Conservation (phyloP, 2,797 vertebrate genomes). For the Sebastes ruberrimus region DNA sequence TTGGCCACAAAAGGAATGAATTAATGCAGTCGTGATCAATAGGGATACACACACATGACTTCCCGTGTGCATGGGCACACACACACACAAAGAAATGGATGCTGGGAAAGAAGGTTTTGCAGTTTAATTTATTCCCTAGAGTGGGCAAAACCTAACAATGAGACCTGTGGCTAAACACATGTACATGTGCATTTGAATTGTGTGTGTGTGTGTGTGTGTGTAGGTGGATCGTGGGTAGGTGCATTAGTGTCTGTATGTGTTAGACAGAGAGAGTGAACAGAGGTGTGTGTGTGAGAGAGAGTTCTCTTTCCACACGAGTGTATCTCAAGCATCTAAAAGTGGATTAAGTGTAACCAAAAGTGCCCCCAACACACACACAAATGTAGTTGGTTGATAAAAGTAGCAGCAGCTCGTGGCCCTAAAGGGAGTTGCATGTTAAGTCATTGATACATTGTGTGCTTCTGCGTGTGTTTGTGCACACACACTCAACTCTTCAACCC, state of each 20-base stretch:
- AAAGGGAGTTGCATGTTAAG: conserved; percentile 29
- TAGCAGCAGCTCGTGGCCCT: conserved; percentile 20
- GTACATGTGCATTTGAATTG: not conserved
- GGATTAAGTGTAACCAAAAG: conserved; percentile 59
- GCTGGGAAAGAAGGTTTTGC: conserved; percentile 31
- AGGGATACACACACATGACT: conserved; percentile 18
- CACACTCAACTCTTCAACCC: not conserved
- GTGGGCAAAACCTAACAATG: conserved; percentile 40
- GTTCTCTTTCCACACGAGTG: conserved; percentile 14
- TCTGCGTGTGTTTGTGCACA: conserved; percentile 2
- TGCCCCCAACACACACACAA: conserved; percentile 6
- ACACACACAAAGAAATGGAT: conserved; percentile 14
- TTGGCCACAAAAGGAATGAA: conserved; percentile 60
- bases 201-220: conserved; percentile 12
- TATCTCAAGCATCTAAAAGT: conserved; percentile 47
- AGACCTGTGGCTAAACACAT: conserved; percentile 30
- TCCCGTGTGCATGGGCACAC: not conserved
- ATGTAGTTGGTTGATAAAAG: conserved; percentile 45
- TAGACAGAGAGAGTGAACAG: conserved; percentile 1
- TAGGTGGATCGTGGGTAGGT: conserved; percentile 28
- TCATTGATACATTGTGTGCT: conserved; percentile 31
- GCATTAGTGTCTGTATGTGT: conserved; percentile 34
- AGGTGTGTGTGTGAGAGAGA: not conserved
- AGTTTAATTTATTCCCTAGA: conserved; percentile 62
- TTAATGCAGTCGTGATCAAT: conserved; percentile 68